Base-by-base conservation (phyloP, 2,888 invertebrate genomes). In the Brachypalpus laphriformis region DNA sequence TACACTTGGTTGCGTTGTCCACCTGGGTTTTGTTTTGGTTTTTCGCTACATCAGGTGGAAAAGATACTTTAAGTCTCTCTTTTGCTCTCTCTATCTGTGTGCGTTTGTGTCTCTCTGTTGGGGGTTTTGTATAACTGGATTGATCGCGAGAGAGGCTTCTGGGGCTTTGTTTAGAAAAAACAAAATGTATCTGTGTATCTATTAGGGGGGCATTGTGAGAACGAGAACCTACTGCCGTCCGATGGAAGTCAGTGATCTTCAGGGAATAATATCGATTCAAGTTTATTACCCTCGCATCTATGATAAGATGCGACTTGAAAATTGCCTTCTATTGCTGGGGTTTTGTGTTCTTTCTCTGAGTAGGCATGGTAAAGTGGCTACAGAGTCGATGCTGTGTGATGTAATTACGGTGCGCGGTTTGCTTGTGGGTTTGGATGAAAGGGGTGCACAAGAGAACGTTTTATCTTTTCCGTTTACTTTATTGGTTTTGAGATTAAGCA, bases 171-270 rank as follows among this genome's bases (percentile, higher is more conserved):
- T 14, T 5, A 14, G 40, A 14, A 1, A 40, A n/a, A 4, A 18
- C 16, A 11, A 45, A 18, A 34, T 6, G 7, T 6, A 28, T 6
- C 5, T 25, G 2, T 14, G 45, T 11, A 63, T 45, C 51, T 51
- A 20, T 20, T 34, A 5, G 47, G 20, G 18, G 71, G 82, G 82
- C 71, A 82, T 82, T 77, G 51, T 66, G 71, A 77, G 82, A 65
- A 76, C 9, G 22, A 57, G 66, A 49, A 49, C 11, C 11, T 47
- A 57, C 31, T 47, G 56, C 57, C 56, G 80, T 61, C 57, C 56
- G 80, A 71, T 70, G 49, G 75, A 85, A 76, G 81, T 81, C 81
- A 81, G 70, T 85, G 85, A 85, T 85, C 81, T 81, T 85, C 76
- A 47, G 51, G 66, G 85, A 76, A 85, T 81, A 74, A 78, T 81